Percentiles rank a stretch among this genome's conserved stretches.
Conservation (phyloP, 2,113 vertebrate genomes). For the Malaclemys terrapin region DNA sequence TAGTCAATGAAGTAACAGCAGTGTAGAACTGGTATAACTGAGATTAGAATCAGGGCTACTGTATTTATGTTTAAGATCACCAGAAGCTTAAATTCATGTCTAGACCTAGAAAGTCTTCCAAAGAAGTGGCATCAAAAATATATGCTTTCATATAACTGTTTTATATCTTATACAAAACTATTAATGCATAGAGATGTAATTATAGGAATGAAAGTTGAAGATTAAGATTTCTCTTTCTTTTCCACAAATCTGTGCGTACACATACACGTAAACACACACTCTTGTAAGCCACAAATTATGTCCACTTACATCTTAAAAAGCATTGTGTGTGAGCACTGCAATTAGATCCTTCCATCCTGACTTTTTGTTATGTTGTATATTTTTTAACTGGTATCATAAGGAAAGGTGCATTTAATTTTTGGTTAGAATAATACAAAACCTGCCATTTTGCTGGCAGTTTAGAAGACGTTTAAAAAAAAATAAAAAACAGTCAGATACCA, state of each 20-base stretch:
- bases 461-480: background rate
- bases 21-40: background rate
- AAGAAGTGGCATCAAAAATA: background rate
- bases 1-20: background rate
- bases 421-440: background rate
- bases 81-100: background rate
- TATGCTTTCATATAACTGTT: background rate
- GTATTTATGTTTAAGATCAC: background rate
- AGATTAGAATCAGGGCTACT: background rate
- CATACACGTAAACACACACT: rapidly evolving
- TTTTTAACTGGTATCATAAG: background rate
- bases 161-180: background rate
- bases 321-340: background rate
- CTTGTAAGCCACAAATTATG: background rate
- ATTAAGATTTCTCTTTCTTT: background rate
- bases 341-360: rapidly evolving
- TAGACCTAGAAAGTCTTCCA: background rate
- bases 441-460: background rate
- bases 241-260: too few species aligned
- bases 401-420: background rate
- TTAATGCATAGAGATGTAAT: background rate
- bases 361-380: background rate
- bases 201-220: background rate
- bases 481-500: background rate
- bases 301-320: background rate